phyloP scores from a whole-genome alignment of 2,888 invertebrate genomes.

The Caenorhabditis panamensis region DNA sequence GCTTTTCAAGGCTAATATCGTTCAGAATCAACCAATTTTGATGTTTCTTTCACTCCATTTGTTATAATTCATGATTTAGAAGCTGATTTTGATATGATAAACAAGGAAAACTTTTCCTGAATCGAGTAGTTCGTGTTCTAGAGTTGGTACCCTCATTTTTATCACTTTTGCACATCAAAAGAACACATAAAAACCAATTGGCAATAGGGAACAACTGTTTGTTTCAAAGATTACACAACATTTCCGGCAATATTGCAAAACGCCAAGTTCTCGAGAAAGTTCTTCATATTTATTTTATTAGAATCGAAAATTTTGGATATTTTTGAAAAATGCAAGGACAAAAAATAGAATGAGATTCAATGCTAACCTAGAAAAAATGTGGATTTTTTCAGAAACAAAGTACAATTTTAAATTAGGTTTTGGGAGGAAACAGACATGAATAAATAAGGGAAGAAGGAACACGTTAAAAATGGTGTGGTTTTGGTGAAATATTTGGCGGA shows the following conservation, averaged over 20 bases:
- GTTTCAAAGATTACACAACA: background rate
- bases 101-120: no score
- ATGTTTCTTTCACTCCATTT: no score
- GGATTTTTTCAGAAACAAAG: no score
- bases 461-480: slow-evolving; percentile 10
- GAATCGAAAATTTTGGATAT: no score
- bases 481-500: slow-evolving; percentile 5
- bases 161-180: slow-evolving; percentile 3
- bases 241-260: background rate
- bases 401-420: slow-evolving; percentile 1
- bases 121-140: no score
- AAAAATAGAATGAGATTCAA: background rate
- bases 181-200: background rate
- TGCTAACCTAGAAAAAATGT: background rate
- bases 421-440: slow-evolving; percentile 15
- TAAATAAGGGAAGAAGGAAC: slow-evolving; percentile 26
- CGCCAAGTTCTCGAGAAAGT: no score
- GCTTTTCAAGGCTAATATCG: no score
- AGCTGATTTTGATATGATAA: no score
- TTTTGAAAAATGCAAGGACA: no score
- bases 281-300: no score
- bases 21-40: no score
- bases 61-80: no score
- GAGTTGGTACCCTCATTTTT: background rate
- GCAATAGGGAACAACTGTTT: background rate